A percentile compares a stretch with the other conserved stretches of the same genome.
phyloP scores from a whole-genome alignment of 2,888 invertebrate species.

The Celastrina argiolus region DNA sequence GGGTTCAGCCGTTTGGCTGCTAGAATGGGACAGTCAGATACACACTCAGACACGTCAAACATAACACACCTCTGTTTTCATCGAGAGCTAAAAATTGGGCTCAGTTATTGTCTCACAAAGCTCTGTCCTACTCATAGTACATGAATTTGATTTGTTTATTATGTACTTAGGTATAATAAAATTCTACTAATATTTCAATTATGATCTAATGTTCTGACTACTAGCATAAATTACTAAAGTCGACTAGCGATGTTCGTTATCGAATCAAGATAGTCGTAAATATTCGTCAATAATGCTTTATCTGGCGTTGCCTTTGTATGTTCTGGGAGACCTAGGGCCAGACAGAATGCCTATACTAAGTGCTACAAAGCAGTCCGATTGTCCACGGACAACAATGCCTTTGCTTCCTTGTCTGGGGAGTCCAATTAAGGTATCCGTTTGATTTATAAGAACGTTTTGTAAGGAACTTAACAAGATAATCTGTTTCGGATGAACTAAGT shows the following conservation, averaged over 20 bases:
- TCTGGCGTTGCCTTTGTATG: conserved; percentile 59
- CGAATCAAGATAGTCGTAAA: conserved; percentile 12
- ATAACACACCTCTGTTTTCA: no score
- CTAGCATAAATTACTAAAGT: not conserved
- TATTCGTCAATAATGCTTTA: conserved; percentile 12
- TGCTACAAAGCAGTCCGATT: conserved; percentile 56
- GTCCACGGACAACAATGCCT: conserved; percentile 60
- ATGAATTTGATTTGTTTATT: no score
- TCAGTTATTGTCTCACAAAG: no score
- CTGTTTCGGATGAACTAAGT: not conserved
- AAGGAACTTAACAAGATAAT: not conserved
- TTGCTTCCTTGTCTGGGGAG: conserved; percentile 53
- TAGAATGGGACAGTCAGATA: no score
- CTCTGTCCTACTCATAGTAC: no score
- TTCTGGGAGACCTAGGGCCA: conserved; percentile 53
- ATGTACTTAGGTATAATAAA: no score
- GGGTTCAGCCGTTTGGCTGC: no score
- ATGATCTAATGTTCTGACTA: not conserved
- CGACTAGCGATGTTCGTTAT: not conserved
- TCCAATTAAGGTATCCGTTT: conserved; percentile 49
- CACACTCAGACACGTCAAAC: no score
- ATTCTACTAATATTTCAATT: no score
- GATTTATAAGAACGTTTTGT: conserved; percentile 18
- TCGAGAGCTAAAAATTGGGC: no score
- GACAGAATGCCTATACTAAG: conserved; percentile 66